phyloP scores from a whole-genome alignment of 2,888 invertebrate species.

The Torymus texanus region DNA sequence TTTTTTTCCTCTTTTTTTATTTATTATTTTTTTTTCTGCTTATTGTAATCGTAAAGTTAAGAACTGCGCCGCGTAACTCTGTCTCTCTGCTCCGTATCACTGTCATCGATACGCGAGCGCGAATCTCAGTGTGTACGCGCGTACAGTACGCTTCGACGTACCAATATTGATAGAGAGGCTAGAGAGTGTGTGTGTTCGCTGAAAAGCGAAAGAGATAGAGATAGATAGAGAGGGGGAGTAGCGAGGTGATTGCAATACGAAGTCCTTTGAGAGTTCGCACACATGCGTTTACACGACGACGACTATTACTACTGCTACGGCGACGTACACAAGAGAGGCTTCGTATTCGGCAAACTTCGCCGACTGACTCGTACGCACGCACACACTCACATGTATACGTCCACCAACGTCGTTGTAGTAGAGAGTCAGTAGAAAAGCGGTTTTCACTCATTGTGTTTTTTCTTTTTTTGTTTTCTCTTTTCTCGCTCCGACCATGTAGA shows the following conservation, averaged over 20 bases:
- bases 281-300: neutral
- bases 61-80: neutral
- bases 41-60: slow-evolving; percentile 5
- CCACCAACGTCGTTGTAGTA: too few species aligned
- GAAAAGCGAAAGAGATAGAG: slow-evolving; percentile 33
- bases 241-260: slow-evolving; percentile 16
- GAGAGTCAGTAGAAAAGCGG: slow-evolving; percentile 30
- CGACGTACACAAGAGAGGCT: neutral
- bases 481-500: slow-evolving; percentile 64
- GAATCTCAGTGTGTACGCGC: too few species aligned
- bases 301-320: neutral
- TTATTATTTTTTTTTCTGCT: slow-evolving; percentile 11
- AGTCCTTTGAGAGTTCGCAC: neutral
- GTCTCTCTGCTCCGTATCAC: neutral
- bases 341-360: slow-evolving; percentile 24
- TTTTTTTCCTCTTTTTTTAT: slow-evolving; percentile 42
- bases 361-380: slow-evolving; percentile 27
- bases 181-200: too few species aligned
- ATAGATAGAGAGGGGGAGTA: neutral
- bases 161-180: slow-evolving; percentile 66
- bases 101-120: neutral
- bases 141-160: slow-evolving; percentile 37
- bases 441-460: slow-evolving; percentile 62
- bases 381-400: too few species aligned
- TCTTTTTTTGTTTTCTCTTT: slow-evolving; percentile 61